phyloP scores from a whole-genome alignment of 2,888 invertebrate species.

The Dolomedes plantarius region DNA sequence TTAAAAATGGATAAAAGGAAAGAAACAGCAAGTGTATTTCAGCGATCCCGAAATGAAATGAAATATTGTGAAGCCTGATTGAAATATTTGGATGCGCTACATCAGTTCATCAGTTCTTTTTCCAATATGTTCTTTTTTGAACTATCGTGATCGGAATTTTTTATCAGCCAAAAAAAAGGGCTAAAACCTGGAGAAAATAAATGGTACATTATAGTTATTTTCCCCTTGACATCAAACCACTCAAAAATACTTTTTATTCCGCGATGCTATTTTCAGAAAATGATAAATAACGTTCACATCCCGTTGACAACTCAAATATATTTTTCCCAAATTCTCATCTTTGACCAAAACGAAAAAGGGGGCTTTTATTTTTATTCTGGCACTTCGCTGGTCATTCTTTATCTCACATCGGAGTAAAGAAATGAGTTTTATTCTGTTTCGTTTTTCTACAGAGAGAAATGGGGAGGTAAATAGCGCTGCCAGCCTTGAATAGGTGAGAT shows the following conservation, averaged over 20 bases:
- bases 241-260: background rate
- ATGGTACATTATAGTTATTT: background rate
- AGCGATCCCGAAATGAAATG: background rate
- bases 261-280: background rate
- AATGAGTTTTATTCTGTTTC: background rate
- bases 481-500: background rate
- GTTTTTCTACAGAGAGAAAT: background rate
- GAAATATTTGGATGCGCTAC: conserved; percentile 1
- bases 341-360: background rate
- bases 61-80: background rate
- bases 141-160: background rate
- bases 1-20: too few species aligned
- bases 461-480: background rate
- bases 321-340: background rate
- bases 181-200: background rate
- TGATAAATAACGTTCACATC: background rate
- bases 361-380: background rate
- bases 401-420: background rate
- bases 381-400: background rate
- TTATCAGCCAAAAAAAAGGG: background rate
- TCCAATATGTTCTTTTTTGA: background rate
- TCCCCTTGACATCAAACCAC: background rate
- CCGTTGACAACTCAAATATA: background rate
- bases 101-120: background rate
- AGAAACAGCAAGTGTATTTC: too few species aligned